These are phyloP conservation scores for Hippocampus zosterae DNA, from an alignment of 2,113 vertebrate species.

Conservation along the genomic window DNA sequence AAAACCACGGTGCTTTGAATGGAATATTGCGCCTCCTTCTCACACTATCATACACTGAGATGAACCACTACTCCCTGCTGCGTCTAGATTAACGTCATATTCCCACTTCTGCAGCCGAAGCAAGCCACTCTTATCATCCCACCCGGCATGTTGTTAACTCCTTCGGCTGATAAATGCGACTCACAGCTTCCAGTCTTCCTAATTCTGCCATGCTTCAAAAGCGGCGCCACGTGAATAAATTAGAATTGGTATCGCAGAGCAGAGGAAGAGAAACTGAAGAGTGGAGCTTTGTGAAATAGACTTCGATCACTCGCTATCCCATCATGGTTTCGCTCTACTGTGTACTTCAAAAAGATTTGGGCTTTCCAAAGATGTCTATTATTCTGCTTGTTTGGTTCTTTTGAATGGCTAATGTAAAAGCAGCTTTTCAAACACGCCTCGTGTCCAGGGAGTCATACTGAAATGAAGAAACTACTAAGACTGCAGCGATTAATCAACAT, in stretches of 20 bases:
- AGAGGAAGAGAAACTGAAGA: slow-evolving; percentile 24
- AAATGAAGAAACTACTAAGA: slow-evolving; percentile 5
- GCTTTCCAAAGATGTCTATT: slow-evolving; percentile 23
- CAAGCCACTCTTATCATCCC: slow-evolving; percentile 53
- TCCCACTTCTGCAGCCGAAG: slow-evolving; percentile 44
- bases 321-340: slow-evolving; percentile 22
- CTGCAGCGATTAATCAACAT: slow-evolving; percentile 12
- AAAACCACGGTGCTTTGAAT: slow-evolving; percentile 33
- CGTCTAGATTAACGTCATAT: slow-evolving; percentile 61
- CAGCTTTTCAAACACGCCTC: slow-evolving; percentile 12
- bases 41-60: slow-evolving; percentile 39
- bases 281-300: slow-evolving; percentile 39
- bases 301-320: slow-evolving; percentile 37
- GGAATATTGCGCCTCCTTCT: slow-evolving; percentile 34
- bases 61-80: slow-evolving; percentile 32
- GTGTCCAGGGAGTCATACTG: background rate
- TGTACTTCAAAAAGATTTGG: slow-evolving; percentile 27
- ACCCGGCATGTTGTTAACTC: slow-evolving; percentile 57
- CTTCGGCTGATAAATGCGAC: slow-evolving; percentile 55
- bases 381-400: slow-evolving; percentile 25
- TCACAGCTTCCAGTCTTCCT: slow-evolving; percentile 53
- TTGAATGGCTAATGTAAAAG: slow-evolving; percentile 35
- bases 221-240: slow-evolving; percentile 51
- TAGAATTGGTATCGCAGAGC: slow-evolving; percentile 36
- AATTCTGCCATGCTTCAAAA: slow-evolving; percentile 46